phyloP scores from a whole-genome alignment of 2,113 vertebrate species.

The Clarias gariepinus region DNA sequence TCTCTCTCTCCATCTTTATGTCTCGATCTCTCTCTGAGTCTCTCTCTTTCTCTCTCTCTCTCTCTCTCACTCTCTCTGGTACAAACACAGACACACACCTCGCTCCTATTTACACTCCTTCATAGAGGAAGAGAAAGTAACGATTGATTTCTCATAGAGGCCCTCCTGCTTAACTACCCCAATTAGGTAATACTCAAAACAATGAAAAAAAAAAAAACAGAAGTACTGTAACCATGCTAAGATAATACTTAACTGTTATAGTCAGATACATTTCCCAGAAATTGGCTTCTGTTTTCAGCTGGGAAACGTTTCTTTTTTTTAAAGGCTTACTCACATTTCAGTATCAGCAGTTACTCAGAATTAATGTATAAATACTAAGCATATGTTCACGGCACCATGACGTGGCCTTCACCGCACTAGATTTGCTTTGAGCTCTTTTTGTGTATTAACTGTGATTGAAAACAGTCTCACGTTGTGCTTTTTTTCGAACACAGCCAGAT shows the following conservation, averaged over 20 bases:
- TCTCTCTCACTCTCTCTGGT: neutral
- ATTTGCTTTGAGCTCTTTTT: neutral
- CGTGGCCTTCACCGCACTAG: neutral
- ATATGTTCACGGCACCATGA: conserved; percentile 1
- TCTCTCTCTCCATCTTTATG: conserved; percentile 41
- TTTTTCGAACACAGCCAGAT: neutral
- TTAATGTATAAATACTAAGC: conserved; percentile 10
- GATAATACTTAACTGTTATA: conserved; percentile 25
- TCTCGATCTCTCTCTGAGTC: neutral
- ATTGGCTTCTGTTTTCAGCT: neutral
- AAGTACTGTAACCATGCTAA: conserved; percentile 38
- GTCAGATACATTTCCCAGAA: conserved; percentile 42
- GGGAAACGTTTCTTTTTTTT: neutral
- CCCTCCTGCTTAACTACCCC: conserved; percentile 1
- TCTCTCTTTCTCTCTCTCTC: conserved; percentile 41
- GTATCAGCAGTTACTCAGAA: neutral
- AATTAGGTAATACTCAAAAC: conserved; percentile 42
- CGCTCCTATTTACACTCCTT: conserved; percentile 26
- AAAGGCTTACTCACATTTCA: conserved; percentile 31
- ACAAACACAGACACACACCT: conserved; percentile 33
- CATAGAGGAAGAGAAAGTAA: conserved; percentile 65
- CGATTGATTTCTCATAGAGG: conserved; percentile 36
- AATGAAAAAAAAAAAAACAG: conserved; percentile 45
- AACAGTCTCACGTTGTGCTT: neutral
- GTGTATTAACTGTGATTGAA: conserved; percentile 12